Evolutionary conservation across 1,140 invertebrate species (phyloP), one percentile per base, ranked within the genome.

Genomic region (Potamilus streckersoni): DNA sequence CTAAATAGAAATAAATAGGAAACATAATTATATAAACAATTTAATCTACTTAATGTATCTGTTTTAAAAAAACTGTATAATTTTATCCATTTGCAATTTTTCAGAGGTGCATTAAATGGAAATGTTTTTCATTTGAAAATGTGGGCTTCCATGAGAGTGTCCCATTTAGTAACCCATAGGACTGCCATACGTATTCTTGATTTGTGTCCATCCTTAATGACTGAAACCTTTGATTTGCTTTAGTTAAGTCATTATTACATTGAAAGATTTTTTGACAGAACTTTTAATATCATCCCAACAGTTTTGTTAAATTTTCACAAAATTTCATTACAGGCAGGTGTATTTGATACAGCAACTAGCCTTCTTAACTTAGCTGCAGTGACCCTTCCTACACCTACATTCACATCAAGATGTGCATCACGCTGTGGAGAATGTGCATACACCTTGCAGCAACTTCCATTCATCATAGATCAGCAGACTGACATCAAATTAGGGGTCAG

Each of bases 401-500:
- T 82, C 58, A 55, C 38, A 4, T 79, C 83, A 15, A 16, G 13
- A 2, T 87, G 86, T 75, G 31, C 66, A 17, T 79, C 80, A 11
- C 49, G 38, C 11, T 88, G 86, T 68, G 58, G 68, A 15, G 73
- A 83, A 38, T 88, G 86, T 64, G 78, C 80, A 12, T 86, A 85
- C 62, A 57, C 85, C 16, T 71, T 79, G 56, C 70, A 74, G 56
- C 56, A 66, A 20, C 64, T 76, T 69, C 79, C 76, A 49, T 76
- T 56, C 70, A 75, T 71, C 13, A 79, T 72, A n/a, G 70, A 60
- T 15, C 59, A 60, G 20, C 67, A 60, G n/a, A 84, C 80, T 57
- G 85, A 89, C 19, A 69, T 87, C 31, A 66, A 83, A 16, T 79
- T 89, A 60, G 86, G 82, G 20, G 84, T 79, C n/a, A 68, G 83